Evolutionary conservation across 2,888 invertebrate species (phyloP), one percentile per base, ranked within the genome.

Genomic region (Xiphydria camelus): DNA sequence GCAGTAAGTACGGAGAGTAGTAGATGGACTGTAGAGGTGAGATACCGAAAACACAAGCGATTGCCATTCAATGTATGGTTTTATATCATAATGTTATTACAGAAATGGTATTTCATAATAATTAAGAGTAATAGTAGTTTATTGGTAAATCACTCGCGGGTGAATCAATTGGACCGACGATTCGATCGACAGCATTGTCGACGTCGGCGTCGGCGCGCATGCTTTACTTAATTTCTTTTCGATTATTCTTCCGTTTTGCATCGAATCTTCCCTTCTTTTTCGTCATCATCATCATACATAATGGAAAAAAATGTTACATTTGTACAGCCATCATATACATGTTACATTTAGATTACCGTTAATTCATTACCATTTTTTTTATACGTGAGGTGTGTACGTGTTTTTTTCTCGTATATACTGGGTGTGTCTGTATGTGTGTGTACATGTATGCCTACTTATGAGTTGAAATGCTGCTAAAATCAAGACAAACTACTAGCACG

Each of bases 91-190:
- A 67, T 75, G 68, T 82, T 82, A 82, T 82, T 82, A 82, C 82
- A 82, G 81, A 82, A 82, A 82, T 81, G 80, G 81, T 82, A 82
- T 81, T 82, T 82, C 78, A 79, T 81, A 82, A 80, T 82, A 81
- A 82, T 81, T 68, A 70, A 70, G 68, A 72, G 79, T 82, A 81
- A 81, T 80, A 80, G 79, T 80, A 82, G 79, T 81, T 81, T 81
- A 80, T 80, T 62, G 67, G 60, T 80, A 79, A 80, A 68, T 70
- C 66, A 68, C 69, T 67, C 64, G 57, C 61, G 61, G 57, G 59
- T 64, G 61, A 61, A 57, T 62, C 61, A 54, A 60, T 58, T 53
- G n/a, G 61, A 66, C 64, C 60, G 64, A 64, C 49, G 48, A 51
- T 54, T 46, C 52, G 45, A 40, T 42, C 43, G 40, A 17, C 25